Percentiles rank a stretch among this genome's conserved stretches.
phyloP scores from a whole-genome alignment of 2,888 invertebrate genomes.

The Eulithis prunata region DNA sequence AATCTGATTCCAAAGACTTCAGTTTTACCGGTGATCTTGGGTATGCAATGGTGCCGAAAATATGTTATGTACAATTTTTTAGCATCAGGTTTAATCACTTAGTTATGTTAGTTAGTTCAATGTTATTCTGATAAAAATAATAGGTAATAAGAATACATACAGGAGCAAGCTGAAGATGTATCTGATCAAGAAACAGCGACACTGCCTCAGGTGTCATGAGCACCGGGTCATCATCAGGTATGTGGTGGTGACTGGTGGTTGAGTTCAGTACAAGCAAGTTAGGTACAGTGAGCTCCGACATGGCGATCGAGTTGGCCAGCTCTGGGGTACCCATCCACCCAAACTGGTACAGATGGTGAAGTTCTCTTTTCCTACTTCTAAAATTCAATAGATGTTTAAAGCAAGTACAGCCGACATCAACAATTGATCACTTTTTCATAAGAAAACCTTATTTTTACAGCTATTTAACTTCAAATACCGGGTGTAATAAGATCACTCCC shows the following conservation, averaged over 20 bases:
- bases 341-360: constrained; percentile 94
- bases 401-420: too few species aligned
- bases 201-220: constrained; percentile 92
- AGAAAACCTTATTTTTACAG: too few species aligned
- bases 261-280: constrained; percentile 96
- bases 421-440: too few species aligned
- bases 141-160: constrained; percentile 78
- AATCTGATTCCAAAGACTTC: too few species aligned
- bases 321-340: constrained; percentile 97
- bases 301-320: constrained; percentile 96
- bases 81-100: too few species aligned
- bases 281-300: constrained; percentile 93
- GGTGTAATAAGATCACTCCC: too few species aligned
- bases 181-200: constrained; percentile 89
- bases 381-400: constrained; percentile 14
- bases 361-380: constrained; percentile 86
- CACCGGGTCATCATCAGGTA: constrained; percentile 93
- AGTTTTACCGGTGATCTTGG: too few species aligned
- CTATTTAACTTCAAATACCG: too few species aligned
- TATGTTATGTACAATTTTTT: too few species aligned
- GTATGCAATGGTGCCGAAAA: too few species aligned
- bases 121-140: background rate
- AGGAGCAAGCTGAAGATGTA: constrained; percentile 91
- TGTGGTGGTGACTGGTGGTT: constrained; percentile 95
- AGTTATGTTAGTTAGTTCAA: too few species aligned